phyloP scores from a whole-genome alignment of 2,888 invertebrate species.

The Strigamia maritima region DNA sequence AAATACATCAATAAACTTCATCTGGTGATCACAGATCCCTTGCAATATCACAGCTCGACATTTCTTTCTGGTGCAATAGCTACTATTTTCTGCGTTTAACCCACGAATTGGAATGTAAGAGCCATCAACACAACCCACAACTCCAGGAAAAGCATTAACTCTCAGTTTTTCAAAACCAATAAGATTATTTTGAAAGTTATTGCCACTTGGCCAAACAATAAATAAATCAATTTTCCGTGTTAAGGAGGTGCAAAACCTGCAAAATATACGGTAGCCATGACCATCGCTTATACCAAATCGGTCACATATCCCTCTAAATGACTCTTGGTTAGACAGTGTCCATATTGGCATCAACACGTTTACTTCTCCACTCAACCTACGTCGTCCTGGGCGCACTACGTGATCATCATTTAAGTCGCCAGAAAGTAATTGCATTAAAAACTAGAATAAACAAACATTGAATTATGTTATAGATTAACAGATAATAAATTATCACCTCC shows the following conservation, averaged over 20 bases:
- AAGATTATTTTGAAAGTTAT: not conserved
- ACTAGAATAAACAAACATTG: not conserved
- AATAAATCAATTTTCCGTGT: not conserved
- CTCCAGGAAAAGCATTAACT: not conserved
- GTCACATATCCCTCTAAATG: not conserved
- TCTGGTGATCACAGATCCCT: not conserved
- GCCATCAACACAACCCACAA: constrained; percentile 3
- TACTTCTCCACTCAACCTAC: not conserved
- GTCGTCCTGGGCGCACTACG: not conserved
- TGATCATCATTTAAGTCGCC: not conserved
- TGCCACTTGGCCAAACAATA: not conserved
- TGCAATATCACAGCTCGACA: not conserved
- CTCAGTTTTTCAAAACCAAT: not conserved
- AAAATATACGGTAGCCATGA: not conserved
- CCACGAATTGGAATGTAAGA: not conserved
- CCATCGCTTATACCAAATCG: not conserved
- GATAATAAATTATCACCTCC: not conserved
- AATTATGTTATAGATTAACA: not conserved
- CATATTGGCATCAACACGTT: not conserved
- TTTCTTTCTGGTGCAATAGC: constrained; percentile 29
- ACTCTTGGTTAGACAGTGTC: not conserved
- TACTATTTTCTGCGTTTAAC: not conserved
- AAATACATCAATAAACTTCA: not conserved
- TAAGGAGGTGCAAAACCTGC: not conserved
- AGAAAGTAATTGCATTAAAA: not conserved